Evolutionary conservation across 2,797 vertebrate genomes (phyloP), one percentile per base, ranked within the genome.

Genomic region (Phataginus tetradactyla): DNA sequence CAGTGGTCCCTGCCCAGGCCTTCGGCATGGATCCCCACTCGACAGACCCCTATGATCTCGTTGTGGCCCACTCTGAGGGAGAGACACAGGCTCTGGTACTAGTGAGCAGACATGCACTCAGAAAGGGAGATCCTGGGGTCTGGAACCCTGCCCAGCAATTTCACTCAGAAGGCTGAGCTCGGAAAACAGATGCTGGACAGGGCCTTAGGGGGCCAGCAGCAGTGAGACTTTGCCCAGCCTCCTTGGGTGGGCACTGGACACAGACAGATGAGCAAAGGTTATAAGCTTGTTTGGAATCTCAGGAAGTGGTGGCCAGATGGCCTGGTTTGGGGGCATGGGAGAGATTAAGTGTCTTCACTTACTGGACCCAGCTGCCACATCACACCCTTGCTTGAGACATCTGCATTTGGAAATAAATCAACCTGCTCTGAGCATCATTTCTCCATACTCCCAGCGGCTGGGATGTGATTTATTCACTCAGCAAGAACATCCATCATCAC

Each of bases 1-100:
- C 99, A 99, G 98, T 99, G 99, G 98, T 99, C 99, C 91, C 99
- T 98, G 97, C 99, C 99, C 96, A 99, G 99, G 5, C 99, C 99
- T 91, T 99, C 99, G 0, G 99, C 99, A 0, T 15, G 98, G 97
- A 99, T 98, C 32, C 99, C 99, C 90, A 99, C 98, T 3, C 99
- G 99, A 96, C 99, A 99, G 95, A 99, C 99, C 1, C 99, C 99
- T 49, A 99, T 99, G 97, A 99, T 99, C 98, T 99, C 99, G 61
- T 99, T 99, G 98, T 99, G 99, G 83, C 99, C 99, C 97, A 99
- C 99, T 90, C 99, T 99, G 98, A 61, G 97, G 85, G 75, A 69
- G 77, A 95, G 53, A 86, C 45, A 90, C 4, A 97, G n/a, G 15
- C 23, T 55, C 49, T 2, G 1, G 59, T 4, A 11, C 23, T 13